These are phyloP conservation scores for Basileuterus tristriatus DNA, from an alignment of 2,797 vertebrate species.

Conservation along the genomic window DNA sequence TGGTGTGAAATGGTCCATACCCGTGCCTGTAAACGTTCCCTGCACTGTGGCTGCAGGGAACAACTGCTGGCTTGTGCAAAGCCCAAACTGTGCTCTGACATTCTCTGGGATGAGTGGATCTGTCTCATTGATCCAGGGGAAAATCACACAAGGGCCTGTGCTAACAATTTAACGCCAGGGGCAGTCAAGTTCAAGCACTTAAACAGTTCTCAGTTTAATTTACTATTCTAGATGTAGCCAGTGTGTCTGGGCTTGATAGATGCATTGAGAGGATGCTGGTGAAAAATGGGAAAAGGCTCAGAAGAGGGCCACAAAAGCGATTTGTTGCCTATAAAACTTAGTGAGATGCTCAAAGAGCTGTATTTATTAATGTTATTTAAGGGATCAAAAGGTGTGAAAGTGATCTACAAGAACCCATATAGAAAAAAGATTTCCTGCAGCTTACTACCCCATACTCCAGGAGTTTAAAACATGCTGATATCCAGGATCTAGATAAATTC, in stretches of 20 bases:
- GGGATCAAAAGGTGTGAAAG: background rate
- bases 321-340: constrained; percentile 4
- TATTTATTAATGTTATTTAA: constrained; percentile 26
- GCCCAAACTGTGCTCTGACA: background rate
- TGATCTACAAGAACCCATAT: background rate
- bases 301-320: background rate
- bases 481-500: background rate
- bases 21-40: background rate
- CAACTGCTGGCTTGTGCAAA: background rate
- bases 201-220: background rate
- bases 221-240: constrained; percentile 22
- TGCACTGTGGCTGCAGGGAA: background rate
- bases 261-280: background rate
- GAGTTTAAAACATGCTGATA: background rate
- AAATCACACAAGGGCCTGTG: background rate
- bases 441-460: background rate
- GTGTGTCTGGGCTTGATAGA: background rate
- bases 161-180: background rate
- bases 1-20: background rate
- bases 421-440: background rate
- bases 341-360: background rate
- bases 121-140: background rate
- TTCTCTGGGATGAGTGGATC: background rate
- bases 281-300: constrained; percentile 9
- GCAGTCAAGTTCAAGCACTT: background rate